These are phyloP conservation scores for Anser brachyrhynchus DNA, from an alignment of 2,113 vertebrate genomes.

Conservation along the genomic window DNA sequence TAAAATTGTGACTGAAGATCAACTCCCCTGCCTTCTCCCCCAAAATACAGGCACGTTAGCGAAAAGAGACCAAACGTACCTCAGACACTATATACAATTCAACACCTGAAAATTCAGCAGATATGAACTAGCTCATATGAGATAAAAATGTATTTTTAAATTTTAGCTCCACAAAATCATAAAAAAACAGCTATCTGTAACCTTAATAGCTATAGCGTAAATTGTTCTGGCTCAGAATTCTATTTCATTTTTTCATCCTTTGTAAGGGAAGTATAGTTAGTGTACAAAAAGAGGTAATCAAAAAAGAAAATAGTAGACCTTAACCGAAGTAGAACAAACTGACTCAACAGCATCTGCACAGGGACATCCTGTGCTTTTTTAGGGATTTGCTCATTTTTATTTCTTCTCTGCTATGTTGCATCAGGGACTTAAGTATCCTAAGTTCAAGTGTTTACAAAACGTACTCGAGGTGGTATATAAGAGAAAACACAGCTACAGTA, in stretches of 20 bases:
- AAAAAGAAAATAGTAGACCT: neutral
- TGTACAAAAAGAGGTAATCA: neutral
- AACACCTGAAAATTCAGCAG: neutral
- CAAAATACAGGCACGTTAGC: neutral
- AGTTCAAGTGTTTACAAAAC: neutral
- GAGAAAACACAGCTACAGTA: neutral
- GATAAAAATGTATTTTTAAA: neutral
- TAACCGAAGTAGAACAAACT: neutral
- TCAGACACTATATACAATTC: neutral
- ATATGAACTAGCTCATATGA: neutral
- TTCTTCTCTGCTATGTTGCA: neutral
- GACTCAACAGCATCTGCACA: neutral
- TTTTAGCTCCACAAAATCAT: neutral
- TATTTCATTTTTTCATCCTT: neutral
- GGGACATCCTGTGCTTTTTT: neutral
- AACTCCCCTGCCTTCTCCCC: neutral
- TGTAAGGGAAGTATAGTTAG: neutral
- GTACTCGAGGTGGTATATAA: neutral
- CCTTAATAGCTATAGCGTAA: neutral
- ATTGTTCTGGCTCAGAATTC: neutral
- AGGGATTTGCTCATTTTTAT: neutral
- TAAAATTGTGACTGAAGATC: neutral
- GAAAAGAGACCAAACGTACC: neutral
- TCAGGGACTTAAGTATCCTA: neutral
- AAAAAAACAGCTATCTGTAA: neutral